Conservation (phyloP, 2,113 vertebrate genomes). For the Paracanthobrama guichenoti region DNA sequence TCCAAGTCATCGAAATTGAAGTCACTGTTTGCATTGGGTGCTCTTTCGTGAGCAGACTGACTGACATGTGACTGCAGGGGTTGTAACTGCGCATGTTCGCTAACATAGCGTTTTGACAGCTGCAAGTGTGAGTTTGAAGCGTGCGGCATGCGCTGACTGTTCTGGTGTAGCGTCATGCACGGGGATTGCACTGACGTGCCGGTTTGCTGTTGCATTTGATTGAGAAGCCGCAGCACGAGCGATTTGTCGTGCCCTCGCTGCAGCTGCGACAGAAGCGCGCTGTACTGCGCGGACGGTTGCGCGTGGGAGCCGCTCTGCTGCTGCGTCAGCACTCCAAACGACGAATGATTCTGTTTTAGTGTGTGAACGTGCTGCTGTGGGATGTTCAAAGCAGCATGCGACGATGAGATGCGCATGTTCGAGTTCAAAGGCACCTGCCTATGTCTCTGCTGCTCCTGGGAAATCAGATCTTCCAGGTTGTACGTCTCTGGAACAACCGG, state of each 20-base stretch:
- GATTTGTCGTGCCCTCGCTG: neutral
- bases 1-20: slow-evolving; percentile 38
- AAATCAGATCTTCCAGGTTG: slow-evolving; percentile 56
- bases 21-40: neutral
- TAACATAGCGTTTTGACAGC: neutral
- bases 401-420: neutral
- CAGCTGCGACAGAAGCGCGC: slow-evolving; percentile 1
- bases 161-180: neutral
- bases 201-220: slow-evolving; percentile 19
- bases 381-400: neutral
- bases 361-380: slow-evolving; percentile 39
- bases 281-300: slow-evolving; percentile 26
- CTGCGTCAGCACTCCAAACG: slow-evolving; percentile 38
- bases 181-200: neutral
- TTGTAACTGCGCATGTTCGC: neutral
- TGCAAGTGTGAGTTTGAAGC: neutral
- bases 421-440: slow-evolving; percentile 7
- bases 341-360: slow-evolving; percentile 48
- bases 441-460: slow-evolving; percentile 56
- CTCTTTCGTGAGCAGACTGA: slow-evolving; percentile 15
- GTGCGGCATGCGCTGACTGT: slow-evolving; percentile 5
- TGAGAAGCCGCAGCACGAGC: neutral
- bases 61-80: neutral
- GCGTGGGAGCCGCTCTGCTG: neutral
- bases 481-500: slow-evolving; percentile 41